Base-by-base conservation (phyloP, 64 coral and sea anemone genomes). In the Cladopsammia gracilis region DNA sequence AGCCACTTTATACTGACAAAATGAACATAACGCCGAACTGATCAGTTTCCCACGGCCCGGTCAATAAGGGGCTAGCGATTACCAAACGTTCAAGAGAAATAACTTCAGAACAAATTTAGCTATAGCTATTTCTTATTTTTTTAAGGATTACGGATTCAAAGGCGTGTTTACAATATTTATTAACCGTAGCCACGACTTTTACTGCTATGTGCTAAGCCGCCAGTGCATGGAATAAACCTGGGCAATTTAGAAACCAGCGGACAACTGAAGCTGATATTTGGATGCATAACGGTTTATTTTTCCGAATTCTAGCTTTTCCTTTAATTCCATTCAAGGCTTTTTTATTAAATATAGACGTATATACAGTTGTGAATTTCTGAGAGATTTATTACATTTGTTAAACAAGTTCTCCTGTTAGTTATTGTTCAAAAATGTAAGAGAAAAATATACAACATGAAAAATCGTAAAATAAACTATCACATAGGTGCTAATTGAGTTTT, bases 61-160 rank as follows among this genome's bases (percentile, higher is more conserved):
- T 75, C 53, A 56, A 12, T 10, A 75, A 7, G 19, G 45, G 14
- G 44, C 72, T 18, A 75, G 45, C 13, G 72, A 75, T 75, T 45
- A 75, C 4, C 3, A 45, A 11, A 50, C 12, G 47, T 4, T 49
- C 20, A 49, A 16, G 18, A 67, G 3, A 18, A 84, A 50, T 44
- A 84, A 1, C 7, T 48, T 45, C 53, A 56, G 48, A 8, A n/a
- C 14, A 43, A 75, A 67, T 10, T 23, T 68, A 20, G 34, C 34
- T 34, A 34, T 34, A 10, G 5, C 80, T 68, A 24, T 51, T 25
- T 82, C 26, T 82, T 25, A 84, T 67, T 50, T 68, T 84, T 66
- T 2, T 2, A 43, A 84, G 62, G 62, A 68, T 84, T 68, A 84
- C 20, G 60, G 61, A 84, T 7, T 19, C 47, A 50, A 49, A 25